Conservation (phyloP, 2,797 vertebrate genomes). For the Cichlasoma orientale region DNA sequence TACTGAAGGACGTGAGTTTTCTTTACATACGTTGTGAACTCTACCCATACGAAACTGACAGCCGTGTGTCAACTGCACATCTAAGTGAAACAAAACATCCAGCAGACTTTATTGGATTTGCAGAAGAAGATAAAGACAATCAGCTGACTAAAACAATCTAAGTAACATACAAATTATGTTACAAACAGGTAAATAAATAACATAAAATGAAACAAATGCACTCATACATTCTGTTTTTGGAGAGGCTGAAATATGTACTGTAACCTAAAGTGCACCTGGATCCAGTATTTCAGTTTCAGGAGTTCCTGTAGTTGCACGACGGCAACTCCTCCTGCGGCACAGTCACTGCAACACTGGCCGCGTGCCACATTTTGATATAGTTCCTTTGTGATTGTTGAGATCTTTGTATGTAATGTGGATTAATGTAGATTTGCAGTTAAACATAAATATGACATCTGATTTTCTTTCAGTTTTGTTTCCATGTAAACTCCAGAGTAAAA, state of each 20-base stretch:
- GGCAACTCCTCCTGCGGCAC: neutral
- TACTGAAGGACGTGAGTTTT: constrained; percentile 30
- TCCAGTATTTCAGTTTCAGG: neutral
- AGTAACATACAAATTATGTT: constrained; percentile 46
- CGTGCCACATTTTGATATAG: constrained; percentile 9
- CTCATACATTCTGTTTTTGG: constrained; percentile 45
- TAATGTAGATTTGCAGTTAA: neutral
- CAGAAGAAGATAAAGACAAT: constrained; percentile 58
- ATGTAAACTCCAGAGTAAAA: constrained; percentile 20
- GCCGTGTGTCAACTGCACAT: constrained; percentile 12
- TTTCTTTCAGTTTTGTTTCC: constrained; percentile 22
- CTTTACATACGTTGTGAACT: constrained; percentile 33
- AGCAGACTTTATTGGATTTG: constrained; percentile 70
- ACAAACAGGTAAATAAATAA: constrained; percentile 59
- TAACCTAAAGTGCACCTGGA: constrained; percentile 10
- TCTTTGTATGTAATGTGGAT: neutral
- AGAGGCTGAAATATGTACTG: constrained; percentile 24
- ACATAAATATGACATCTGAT: constrained; percentile 2
- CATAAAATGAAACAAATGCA: constrained; percentile 35
- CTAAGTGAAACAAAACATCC: constrained; percentile 54
- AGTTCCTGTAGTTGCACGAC: neutral
- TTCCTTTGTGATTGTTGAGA: constrained; percentile 7
- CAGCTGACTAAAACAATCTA: constrained; percentile 44
- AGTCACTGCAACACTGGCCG: neutral
- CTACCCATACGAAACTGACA: constrained; percentile 10